phyloP scores from a whole-genome alignment of 1,140 invertebrate species.

The Bactericera cockerelli region DNA sequence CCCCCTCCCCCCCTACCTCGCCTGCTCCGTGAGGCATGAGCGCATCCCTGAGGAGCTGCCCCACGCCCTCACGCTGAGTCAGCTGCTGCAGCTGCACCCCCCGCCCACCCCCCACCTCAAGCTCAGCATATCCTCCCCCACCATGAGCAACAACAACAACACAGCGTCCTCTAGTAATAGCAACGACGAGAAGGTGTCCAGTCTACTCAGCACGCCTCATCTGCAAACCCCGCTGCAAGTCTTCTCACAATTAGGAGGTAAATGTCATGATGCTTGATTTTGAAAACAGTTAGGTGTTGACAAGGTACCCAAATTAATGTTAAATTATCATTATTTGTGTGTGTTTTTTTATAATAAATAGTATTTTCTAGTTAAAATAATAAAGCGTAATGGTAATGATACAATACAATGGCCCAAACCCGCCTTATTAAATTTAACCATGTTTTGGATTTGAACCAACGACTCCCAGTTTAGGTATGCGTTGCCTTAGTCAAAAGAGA shows the following conservation, averaged over 20 bases:
- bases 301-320: no score
- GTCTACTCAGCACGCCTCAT: constrained; percentile 47
- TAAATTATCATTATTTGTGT: no score
- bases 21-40: neutral
- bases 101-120: neutral
- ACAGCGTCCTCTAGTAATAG: constrained; percentile 64
- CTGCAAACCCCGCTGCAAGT: constrained; percentile 53
- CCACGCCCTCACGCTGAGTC: neutral
- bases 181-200: constrained; percentile 65
- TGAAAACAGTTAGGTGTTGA: no score
- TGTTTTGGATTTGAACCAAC: no score
- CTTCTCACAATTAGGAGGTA: constrained; percentile 56
- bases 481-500: no score
- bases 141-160: constrained; percentile 24
- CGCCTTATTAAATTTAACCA: no score
- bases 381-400: no score
- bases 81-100: neutral
- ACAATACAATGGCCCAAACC: no score
- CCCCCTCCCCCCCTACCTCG: constrained; percentile 22
- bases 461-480: no score
- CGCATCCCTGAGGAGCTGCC: constrained; percentile 4
- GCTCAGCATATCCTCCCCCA: constrained; percentile 16
- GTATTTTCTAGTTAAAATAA: no score
- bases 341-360: no score
- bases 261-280: no score